Evolutionary conservation across 2,113 vertebrate genomes (phyloP), one percentile per base, ranked within the genome.

Genomic region (Vombatus ursinus): DNA sequence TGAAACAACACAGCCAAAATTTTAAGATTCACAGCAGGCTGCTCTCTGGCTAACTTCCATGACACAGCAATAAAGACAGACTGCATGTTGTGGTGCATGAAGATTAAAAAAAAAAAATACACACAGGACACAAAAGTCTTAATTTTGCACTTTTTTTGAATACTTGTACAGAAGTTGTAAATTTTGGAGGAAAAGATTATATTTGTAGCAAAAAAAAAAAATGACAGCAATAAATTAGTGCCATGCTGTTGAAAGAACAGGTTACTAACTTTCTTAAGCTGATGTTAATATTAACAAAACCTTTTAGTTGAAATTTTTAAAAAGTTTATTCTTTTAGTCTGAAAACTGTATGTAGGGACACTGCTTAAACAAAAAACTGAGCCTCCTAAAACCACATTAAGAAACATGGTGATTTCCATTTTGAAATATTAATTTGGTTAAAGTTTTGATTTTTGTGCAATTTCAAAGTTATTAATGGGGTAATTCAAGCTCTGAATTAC

Each of bases 121-220:
- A 49, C 11, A 0, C 0, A 94, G 2, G 0, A 97, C 92, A 96
- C 94, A 90, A 95, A 94, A 94, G 98, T 98, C 98, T 99, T 98
- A 98, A 99, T 98, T 98, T 99, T 99, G 99, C 99, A 99, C 99
- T 99, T 99, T 99, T 98, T 98, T 98, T 97, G 94, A 98, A 98
- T 98, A 98, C 94, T 97, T 99, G 99, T 99, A 99, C 97, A 99
- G 98, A 98, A 97, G 98, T 96, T 98, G 99, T 99, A 99, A 98
- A 98, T 61, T 97, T 97, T 96, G 97, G 97, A 96, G 97, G 93
- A 98, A 98, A 97, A 96, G 97, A 98, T 97, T 99, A 98, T 99
- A 99, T 99, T 99, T 99, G 98, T 99, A 99, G 98, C 95, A 95
- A 96, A 92, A 96, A 91, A 97, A 96, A 93, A 95, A 97, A 98